phyloP scores from a whole-genome alignment of 1,140 invertebrate species.

The Lucilia sericata region DNA sequence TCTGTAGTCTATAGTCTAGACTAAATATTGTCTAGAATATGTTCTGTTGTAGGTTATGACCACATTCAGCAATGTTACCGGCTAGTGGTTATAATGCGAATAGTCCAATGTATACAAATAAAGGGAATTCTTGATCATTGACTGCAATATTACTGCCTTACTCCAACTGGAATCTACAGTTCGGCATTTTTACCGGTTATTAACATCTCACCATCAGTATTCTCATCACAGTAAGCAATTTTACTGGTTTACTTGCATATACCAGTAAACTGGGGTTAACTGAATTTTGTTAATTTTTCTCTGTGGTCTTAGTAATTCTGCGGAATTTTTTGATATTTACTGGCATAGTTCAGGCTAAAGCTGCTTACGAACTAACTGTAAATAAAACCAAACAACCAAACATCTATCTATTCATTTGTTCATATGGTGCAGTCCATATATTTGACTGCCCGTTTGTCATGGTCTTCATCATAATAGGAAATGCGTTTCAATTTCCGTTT shows the following conservation, averaged over 20 bases:
- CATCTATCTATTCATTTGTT: too few species aligned
- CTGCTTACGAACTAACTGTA: too few species aligned
- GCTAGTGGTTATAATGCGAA: too few species aligned
- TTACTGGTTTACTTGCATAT: not conserved
- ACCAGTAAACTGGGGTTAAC: conserved; percentile 1
- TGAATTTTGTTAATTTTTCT: not conserved
- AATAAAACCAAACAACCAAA: too few species aligned
- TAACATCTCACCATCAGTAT: not conserved
- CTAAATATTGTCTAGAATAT: too few species aligned
- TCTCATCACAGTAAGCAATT: not conserved
- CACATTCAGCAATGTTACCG: too few species aligned
- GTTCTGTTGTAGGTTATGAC: too few species aligned
- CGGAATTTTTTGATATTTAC: not conserved
- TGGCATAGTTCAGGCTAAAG: not conserved
- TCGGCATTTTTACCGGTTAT: not conserved
- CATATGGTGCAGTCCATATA: too few species aligned
- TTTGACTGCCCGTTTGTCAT: not conserved
- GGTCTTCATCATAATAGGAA: conserved; percentile 31
- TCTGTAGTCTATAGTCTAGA: too few species aligned
- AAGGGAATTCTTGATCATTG: too few species aligned
- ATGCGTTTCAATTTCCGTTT: conserved; percentile 40
- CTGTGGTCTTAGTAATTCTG: not conserved
- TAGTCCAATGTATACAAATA: too few species aligned
- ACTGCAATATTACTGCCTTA: too few species aligned
- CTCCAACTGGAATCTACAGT: not conserved